Conservation (phyloP, 2,797 vertebrate species). For the Halcyon smyrnensis region DNA sequence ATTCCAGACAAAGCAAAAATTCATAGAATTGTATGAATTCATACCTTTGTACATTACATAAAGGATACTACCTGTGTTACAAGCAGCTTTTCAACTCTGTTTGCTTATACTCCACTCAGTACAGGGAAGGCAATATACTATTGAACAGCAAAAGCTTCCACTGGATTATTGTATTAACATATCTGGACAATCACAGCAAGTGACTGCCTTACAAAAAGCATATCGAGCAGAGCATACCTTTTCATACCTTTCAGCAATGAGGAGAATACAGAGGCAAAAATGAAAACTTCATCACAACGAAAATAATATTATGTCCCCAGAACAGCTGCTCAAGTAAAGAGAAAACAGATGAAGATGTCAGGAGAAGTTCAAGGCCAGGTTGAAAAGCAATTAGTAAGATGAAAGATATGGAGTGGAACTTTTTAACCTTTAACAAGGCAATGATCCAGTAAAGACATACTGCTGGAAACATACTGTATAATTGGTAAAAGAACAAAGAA, state of each 20-base stretch:
- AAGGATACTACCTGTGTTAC: background rate
- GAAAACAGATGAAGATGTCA: conserved; percentile 21
- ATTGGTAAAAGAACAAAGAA: conserved; percentile 24
- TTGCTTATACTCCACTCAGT: background rate
- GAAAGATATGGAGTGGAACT: background rate
- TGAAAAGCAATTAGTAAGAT: conserved; percentile 47
- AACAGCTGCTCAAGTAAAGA: background rate
- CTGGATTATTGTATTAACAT: background rate
- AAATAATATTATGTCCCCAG: background rate
- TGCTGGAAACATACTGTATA: conserved; percentile 20
- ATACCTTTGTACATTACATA: background rate
- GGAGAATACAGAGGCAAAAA: background rate
- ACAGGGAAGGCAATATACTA: background rate
- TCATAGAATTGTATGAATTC: too few species aligned
- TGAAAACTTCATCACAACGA: background rate
- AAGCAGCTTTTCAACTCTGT: conserved; percentile 2
- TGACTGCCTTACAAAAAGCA: background rate
- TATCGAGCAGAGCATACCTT: background rate
- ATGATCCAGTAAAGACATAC: background rate
- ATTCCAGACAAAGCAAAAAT: background rate
- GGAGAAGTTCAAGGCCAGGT: background rate
- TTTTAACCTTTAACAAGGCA: background rate
- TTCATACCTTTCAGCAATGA: background rate
- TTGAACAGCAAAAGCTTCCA: background rate
- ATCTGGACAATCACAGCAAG: background rate